A percentile compares a stretch with the other conserved stretches of the same genome.
Evolutionary conservation across 2,797 vertebrate species (phyloP).

Genomic region (Alectoris magna): DNA sequence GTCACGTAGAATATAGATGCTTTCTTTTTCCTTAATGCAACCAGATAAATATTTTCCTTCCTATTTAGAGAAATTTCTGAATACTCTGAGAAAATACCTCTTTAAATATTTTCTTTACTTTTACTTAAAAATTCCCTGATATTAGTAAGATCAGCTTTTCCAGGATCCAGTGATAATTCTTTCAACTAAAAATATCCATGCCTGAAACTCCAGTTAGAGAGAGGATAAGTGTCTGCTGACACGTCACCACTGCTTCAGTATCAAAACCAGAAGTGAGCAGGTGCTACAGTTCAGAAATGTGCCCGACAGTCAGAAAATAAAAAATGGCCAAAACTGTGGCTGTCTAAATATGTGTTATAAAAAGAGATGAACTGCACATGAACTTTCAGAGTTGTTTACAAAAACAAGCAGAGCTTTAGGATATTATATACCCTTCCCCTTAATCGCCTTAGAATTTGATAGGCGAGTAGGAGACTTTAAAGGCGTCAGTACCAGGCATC

Average conservation of each 20-base stretch:
- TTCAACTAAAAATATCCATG: constrained; percentile 59
- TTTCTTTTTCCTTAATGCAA: background rate
- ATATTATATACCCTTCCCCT: constrained; percentile 54
- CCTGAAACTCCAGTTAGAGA: constrained; percentile 52
- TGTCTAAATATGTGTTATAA: constrained; percentile 61
- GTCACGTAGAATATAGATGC: background rate
- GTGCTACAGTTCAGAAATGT: constrained; percentile 46
- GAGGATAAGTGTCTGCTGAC: constrained; percentile 59
- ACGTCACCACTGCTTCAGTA: constrained; percentile 51
- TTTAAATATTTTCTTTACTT: background rate
- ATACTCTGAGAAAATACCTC: background rate
- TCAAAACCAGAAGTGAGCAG: constrained; percentile 55
- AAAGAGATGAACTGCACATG: constrained; percentile 64
- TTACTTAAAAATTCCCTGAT: background rate
- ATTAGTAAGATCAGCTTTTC: constrained; percentile 12
- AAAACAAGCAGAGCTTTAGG: constrained; percentile 56
- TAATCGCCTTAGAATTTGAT: constrained; percentile 55
- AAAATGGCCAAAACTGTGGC: constrained; percentile 43
- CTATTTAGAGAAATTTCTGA: background rate
- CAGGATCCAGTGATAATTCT: constrained; percentile 44
- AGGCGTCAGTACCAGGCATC: background rate
- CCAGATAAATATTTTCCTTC: background rate
- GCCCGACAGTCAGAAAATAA: constrained; percentile 36
- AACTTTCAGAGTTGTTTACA: constrained; percentile 58
- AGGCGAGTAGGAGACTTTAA: constrained; percentile 56